Conservation (phyloP, 1,140 invertebrate genomes). For the Hesperophylax magnus region DNA sequence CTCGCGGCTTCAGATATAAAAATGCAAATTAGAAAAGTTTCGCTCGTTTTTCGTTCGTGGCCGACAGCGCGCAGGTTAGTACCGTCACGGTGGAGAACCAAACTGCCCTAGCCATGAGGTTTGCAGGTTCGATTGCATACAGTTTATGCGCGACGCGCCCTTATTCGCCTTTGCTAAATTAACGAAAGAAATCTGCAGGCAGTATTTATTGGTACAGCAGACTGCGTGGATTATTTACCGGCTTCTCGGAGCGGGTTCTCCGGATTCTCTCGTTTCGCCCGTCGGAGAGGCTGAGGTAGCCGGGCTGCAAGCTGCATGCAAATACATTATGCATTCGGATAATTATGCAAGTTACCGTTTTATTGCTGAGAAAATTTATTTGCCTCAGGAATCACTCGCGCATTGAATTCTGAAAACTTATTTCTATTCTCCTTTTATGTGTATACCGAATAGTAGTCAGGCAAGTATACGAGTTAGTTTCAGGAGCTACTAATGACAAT, state of each 20-base stretch:
- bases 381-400: too few species aligned
- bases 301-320: slow-evolving; percentile 1
- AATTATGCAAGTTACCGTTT: slow-evolving; percentile 12
- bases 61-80: not conserved
- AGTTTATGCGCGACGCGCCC: slow-evolving; percentile 40
- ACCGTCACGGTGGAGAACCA: too few species aligned
- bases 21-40: slow-evolving; percentile 52
- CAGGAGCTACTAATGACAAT: too few species aligned
- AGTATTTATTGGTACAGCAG: slow-evolving; percentile 41
- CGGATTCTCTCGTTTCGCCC: not conserved
- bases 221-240: slow-evolving; percentile 23
- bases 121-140: slow-evolving; percentile 45
- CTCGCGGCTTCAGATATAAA: slow-evolving; percentile 50
- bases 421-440: too few species aligned
- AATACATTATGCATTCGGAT: slow-evolving; percentile 5
- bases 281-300: not conserved
- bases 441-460: too few species aligned
- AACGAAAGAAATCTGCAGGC: slow-evolving; percentile 44
- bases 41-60: slow-evolving; percentile 18
- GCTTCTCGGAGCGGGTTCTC: not conserved
- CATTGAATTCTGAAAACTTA: too few species aligned
- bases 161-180: slow-evolving; percentile 35
- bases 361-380: not conserved
- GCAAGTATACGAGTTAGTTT: too few species aligned
- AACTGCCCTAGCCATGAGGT: too few species aligned